These are phyloP conservation scores for Protophormia terraenovae DNA, from an alignment of 2,888 invertebrate genomes.

Conservation along the genomic window DNA sequence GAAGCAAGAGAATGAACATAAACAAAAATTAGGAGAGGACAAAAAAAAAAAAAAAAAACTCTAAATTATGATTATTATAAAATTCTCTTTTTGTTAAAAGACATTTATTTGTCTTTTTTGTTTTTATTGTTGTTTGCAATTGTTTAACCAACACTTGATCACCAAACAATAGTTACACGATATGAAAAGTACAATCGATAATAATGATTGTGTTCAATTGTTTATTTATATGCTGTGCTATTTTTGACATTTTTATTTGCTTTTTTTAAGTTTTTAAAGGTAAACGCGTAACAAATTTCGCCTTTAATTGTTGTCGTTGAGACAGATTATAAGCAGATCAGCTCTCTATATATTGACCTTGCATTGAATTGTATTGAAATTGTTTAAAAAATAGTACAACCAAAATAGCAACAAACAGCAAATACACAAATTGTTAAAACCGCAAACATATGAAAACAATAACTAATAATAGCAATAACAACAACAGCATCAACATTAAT, in stretches of 20 bases:
- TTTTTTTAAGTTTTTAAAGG: conserved; percentile 35
- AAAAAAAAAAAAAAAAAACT: neutral
- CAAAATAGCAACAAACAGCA: neutral
- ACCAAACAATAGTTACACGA: conserved; percentile 30
- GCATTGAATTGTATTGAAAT: conserved; percentile 59
- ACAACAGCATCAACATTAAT: conserved; percentile 12
- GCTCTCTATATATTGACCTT: conserved; percentile 65
- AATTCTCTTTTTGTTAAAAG: neutral
- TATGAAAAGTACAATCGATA: neutral
- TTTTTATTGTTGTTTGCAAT: conserved; percentile 16
- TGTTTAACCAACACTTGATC: conserved; percentile 46
- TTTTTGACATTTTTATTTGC: neutral
- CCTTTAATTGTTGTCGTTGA: conserved; percentile 62
- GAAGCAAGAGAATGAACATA: neutral
- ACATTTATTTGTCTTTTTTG: neutral
- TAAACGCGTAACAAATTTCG: conserved; percentile 70
- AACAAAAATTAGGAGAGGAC: neutral
- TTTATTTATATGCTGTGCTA: conserved; percentile 8
- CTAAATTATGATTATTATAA: conserved; percentile 41
- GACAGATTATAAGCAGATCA: conserved; percentile 67
- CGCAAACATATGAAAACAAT: conserved; percentile 34
- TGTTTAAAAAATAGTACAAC: conserved; percentile 50
- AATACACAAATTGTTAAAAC: conserved; percentile 9
- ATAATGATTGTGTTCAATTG: conserved; percentile 54
- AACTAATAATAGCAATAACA: neutral